Percentiles rank a stretch among this genome's conserved stretches.
These are phyloP conservation scores for Conomelus anceps DNA, from an alignment of 2,888 invertebrate genomes.

Conservation along the genomic window DNA sequence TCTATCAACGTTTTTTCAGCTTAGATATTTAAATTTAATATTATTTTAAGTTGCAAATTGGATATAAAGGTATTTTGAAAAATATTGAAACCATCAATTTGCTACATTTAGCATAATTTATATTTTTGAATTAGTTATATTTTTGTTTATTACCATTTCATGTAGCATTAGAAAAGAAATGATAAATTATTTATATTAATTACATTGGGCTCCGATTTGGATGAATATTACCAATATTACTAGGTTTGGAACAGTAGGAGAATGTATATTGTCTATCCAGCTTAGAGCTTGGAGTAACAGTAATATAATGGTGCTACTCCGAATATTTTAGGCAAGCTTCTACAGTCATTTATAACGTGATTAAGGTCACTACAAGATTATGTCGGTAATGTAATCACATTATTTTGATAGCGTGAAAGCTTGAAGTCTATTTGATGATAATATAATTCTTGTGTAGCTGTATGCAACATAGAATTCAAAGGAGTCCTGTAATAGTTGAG, in stretches of 20 bases:
- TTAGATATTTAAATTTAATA: too few relatives aligned
- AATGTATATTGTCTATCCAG: neutral
- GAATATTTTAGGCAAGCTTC: neutral
- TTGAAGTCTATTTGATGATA: neutral
- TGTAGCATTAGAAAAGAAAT: too few relatives aligned
- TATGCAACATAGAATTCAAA: neutral
- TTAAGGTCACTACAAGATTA: neutral
- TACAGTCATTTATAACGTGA: neutral
- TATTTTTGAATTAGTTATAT: too few relatives aligned
- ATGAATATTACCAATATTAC: neutral
- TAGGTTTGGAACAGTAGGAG: neutral
- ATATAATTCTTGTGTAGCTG: neutral
- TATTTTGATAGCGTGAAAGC: neutral
- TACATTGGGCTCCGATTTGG: too few relatives aligned
- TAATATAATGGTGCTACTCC: neutral
- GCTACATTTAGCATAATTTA: too few relatives aligned
- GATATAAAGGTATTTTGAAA: too few relatives aligned
- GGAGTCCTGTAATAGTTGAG: neutral
- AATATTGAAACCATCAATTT: too few relatives aligned
- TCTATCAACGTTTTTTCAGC: too few relatives aligned
- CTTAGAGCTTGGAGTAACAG: neutral
- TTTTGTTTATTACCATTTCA: too few relatives aligned
- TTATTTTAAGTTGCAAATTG: too few relatives aligned
- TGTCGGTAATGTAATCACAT: neutral
- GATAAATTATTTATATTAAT: too few relatives aligned